These are phyloP conservation scores for Hozukius guyotensis DNA, from an alignment of 2,797 vertebrate genomes.

Conservation along the genomic window DNA sequence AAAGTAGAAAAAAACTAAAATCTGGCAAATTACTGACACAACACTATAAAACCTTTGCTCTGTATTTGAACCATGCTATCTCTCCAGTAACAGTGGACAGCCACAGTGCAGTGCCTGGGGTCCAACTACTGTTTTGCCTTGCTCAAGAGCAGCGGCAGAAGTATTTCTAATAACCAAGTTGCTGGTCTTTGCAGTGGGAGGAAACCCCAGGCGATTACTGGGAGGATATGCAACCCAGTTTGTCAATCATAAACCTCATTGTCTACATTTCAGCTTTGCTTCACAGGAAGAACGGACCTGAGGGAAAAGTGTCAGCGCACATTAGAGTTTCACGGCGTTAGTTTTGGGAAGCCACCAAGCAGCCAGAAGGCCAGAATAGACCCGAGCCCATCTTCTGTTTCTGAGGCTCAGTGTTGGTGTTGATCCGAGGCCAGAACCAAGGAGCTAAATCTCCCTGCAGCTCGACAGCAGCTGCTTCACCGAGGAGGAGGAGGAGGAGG, in stretches of 20 bases:
- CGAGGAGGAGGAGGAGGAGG: not conserved
- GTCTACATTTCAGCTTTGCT: not conserved
- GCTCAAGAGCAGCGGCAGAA: not conserved
- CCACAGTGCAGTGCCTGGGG: not conserved
- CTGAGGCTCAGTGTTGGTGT: conserved; percentile 6
- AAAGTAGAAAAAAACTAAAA: not conserved
- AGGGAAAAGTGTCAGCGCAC: not conserved
- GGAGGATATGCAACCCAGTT: not conserved
- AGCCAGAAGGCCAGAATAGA: conserved; percentile 34
- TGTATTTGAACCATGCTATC: not conserved
- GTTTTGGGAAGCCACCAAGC: conserved; percentile 13
- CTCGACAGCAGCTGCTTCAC: conserved; percentile 31
- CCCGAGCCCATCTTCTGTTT: conserved; percentile 7
- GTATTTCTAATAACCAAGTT: too few relatives aligned
- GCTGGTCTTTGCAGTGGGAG: not conserved
- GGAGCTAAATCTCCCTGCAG: conserved; percentile 16
- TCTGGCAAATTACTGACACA: not conserved
- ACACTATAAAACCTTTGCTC: not conserved
- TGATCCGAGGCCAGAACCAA: not conserved
- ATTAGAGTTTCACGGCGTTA: not conserved
- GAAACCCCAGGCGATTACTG: not conserved
- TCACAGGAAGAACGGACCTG: not conserved
- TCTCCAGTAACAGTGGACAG: not conserved
- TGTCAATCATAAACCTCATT: not conserved
- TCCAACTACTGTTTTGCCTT: not conserved